Percentiles rank a stretch among this genome's conserved stretches.
Conservation (phyloP, 2,797 vertebrate genomes). For the Onychomys leucogaster region DNA sequence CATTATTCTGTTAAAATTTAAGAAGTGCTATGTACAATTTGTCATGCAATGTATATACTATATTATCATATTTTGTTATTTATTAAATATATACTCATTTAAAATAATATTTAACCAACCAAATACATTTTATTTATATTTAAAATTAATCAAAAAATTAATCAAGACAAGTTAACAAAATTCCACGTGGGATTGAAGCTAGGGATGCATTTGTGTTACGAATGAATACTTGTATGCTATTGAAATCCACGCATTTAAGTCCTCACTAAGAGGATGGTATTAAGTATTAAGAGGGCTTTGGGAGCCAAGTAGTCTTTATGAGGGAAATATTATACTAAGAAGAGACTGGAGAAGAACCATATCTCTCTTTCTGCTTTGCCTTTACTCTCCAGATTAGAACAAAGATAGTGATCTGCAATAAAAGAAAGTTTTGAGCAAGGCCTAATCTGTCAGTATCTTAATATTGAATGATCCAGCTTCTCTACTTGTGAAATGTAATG, state of each 20-base stretch:
- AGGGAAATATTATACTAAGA: too few relatives aligned
- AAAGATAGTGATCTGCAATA: too few relatives aligned
- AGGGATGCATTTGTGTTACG: not conserved
- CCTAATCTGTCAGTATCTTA: not conserved
- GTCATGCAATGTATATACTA: not conserved
- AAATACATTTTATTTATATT: not conserved
- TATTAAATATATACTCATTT: not conserved
- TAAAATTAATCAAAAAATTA: constrained; percentile 2
- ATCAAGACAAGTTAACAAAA: not conserved
- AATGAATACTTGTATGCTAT: not conserved
- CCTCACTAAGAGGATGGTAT: not conserved
- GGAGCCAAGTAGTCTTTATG: not conserved
- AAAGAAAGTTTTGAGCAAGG: not conserved
- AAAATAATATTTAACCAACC: not conserved
- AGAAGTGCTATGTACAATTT: not conserved
- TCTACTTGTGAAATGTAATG: not conserved
- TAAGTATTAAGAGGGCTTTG: not conserved
- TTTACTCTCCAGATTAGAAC: not conserved
- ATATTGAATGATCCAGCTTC: not conserved
- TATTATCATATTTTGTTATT: not conserved
- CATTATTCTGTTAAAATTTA: not conserved
- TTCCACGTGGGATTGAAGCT: not conserved
- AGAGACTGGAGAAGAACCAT: not conserved
- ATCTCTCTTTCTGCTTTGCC: not conserved
- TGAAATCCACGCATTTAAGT: not conserved